Conservation (phyloP, 1,140 invertebrate genomes). For the Temnothorax curvispinosus region DNA sequence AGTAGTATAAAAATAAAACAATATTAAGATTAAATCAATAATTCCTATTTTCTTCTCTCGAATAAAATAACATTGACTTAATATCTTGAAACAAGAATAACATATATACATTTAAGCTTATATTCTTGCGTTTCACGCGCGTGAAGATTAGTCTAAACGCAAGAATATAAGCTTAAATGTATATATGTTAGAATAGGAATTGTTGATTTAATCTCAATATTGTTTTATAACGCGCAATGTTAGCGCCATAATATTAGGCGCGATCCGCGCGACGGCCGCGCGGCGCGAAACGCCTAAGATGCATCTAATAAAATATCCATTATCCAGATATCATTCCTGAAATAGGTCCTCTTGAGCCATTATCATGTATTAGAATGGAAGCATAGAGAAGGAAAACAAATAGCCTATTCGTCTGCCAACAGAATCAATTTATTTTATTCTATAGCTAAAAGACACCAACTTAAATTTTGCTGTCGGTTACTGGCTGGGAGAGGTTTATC, state of each 20-base stretch:
- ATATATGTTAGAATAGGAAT: no score
- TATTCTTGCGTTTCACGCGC: fast-evolving
- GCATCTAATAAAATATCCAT: neutral
- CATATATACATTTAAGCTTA: no score
- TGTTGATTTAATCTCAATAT: no score
- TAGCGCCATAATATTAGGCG: no score
- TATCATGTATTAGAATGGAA: slow-evolving; percentile 22
- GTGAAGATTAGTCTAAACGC: fast-evolving
- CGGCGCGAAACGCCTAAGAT: neutral
- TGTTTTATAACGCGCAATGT: no score
- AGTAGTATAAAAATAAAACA: no score
- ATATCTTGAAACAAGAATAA: no score
- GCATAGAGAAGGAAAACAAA: slow-evolving; percentile 21
- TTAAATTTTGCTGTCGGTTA: slow-evolving; percentile 19
- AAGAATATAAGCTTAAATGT: no score
- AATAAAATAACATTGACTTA: no score
- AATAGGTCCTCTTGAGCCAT: slow-evolving; percentile 6
- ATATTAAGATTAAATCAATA: no score
- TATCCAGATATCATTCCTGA: slow-evolving; percentile 22
- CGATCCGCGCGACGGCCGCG: no score
- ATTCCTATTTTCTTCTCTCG: no score
- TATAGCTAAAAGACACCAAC: slow-evolving; percentile 19
- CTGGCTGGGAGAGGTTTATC: neutral
- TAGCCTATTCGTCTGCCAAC: neutral
- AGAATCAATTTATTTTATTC: slow-evolving; percentile 25